Evolutionary conservation across 2,888 invertebrate genomes (phyloP), one percentile per base, ranked within the genome.

Genomic region (Mesodorylaimus sp.): DNA sequence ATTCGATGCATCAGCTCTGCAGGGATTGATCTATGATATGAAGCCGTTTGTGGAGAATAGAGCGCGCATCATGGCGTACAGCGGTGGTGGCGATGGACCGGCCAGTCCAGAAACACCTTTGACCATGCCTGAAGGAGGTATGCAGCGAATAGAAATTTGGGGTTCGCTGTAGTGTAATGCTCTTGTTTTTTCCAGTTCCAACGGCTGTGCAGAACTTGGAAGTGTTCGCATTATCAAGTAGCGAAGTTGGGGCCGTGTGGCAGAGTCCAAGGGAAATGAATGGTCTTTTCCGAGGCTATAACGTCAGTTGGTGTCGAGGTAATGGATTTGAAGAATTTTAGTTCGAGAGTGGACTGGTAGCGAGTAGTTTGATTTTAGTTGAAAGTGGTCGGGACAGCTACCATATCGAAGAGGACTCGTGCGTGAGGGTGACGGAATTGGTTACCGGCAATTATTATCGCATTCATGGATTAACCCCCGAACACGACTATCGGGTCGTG

Each of bases 261-360:
- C 81, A 83, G 62, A 79, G 79, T 61, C 97, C 97, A 0, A 75
- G 81, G 39, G 81, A 84, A 63, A 80, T 84, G 10, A 97, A 97
- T 69, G 97, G 97, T 26, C 76, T 79, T 51, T 71, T 97, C 0
- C 83, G 80, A 1, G 91, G 91, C 1, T 97, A 93, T 70, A 81
- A 81, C 65, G 81, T 95, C 57, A 84, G 81, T 66, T 91, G 84
- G 68, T 80, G 83, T 63, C 76, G 79, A 54, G 68, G 70, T 64
- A 55, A n/a, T n/a, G n/a, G n/a, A n/a, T n/a, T n/a, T n/a, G n/a
- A n/a, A n/a, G n/a, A 10, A 23, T 7, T n/a, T 5, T n/a, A 10
- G 10, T 5, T 5, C 41, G 19, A n/a, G 41, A 39, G 7, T n/a
- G 41, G 10, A 41, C 10, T 41, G 19, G 7, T 10, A 21, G 7